A percentile compares a stretch with the other conserved stretches of the same genome.
These are phyloP conservation scores for Ctenomys sociabilis DNA, from an alignment of 2,113 vertebrate genomes.

Conservation along the genomic window DNA sequence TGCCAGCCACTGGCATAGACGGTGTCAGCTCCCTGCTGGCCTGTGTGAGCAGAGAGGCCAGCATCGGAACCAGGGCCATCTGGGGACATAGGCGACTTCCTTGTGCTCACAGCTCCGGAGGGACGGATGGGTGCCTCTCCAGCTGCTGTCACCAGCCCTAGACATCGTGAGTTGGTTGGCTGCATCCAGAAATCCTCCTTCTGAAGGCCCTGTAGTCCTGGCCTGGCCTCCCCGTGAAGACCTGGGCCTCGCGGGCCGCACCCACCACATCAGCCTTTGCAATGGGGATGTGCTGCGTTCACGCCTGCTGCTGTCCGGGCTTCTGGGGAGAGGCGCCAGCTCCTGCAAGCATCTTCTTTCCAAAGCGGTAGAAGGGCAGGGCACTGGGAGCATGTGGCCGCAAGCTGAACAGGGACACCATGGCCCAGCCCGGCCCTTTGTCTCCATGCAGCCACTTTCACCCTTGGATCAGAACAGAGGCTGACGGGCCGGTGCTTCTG, in stretches of 20 bases:
- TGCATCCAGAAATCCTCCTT: background rate
- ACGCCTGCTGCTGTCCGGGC: background rate
- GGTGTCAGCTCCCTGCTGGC: background rate
- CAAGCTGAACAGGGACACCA: background rate
- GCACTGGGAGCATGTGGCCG: background rate
- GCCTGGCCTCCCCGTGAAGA: background rate
- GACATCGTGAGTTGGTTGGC: background rate
- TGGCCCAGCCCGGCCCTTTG: background rate
- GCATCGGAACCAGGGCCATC: background rate
- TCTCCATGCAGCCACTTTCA: background rate
- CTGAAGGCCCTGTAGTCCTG: background rate
- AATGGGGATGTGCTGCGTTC: slow-evolving; percentile 46
- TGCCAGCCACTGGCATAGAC: background rate
- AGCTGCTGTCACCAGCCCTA: background rate
- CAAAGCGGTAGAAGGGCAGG: background rate
- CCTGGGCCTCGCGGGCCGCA: slow-evolving; percentile 6
- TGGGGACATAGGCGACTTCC: background rate
- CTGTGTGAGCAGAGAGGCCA: too few species aligned
- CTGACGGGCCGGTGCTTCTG: slow-evolving; percentile 15
- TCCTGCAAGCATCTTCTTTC: slow-evolving; percentile 20
- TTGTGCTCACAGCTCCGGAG: background rate
- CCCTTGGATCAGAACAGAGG: background rate
- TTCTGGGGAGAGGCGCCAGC: slow-evolving; percentile 22
- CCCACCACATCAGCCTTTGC: slow-evolving; percentile 51
- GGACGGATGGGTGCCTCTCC: background rate